These are phyloP conservation scores for Camponotus pennsylvanicus DNA, from an alignment of 1,140 invertebrate species.

Conservation along the genomic window DNA sequence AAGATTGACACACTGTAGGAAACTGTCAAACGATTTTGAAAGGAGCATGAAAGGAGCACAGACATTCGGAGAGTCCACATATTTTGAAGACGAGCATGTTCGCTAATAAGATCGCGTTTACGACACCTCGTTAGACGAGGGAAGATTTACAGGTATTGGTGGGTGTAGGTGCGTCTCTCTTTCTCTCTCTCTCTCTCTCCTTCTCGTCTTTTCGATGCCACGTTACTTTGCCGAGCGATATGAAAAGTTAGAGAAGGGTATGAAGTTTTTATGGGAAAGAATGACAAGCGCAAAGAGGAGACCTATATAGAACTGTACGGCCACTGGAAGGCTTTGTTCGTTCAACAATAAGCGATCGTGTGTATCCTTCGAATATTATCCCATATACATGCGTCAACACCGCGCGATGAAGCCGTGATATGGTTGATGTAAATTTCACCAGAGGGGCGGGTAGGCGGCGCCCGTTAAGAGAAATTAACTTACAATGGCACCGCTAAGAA, in stretches of 20 bases:
- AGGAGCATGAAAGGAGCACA: constrained; percentile 35
- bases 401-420: constrained; percentile 81
- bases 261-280: constrained; percentile 74
- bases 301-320: constrained; percentile 65
- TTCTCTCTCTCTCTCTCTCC: background rate
- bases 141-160: constrained; percentile 75
- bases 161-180: constrained; percentile 59
- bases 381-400: constrained; percentile 77
- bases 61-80: constrained; percentile 62
- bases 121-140: constrained; percentile 81
- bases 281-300: constrained; percentile 61
- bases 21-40: constrained; percentile 50
- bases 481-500: constrained; percentile 41
- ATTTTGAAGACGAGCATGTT: constrained; percentile 75
- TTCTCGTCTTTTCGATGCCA: constrained; percentile 29
- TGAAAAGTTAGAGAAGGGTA: constrained; percentile 61
- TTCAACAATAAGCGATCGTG: constrained; percentile 77
- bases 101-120: constrained; percentile 83
- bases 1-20: constrained; percentile 1
- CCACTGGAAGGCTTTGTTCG: constrained; percentile 78
- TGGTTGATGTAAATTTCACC: constrained; percentile 64
- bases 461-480: constrained; percentile 54
- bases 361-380: constrained; percentile 77
- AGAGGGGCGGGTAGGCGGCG: constrained; percentile 9
- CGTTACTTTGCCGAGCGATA: constrained; percentile 32